phyloP scores from a whole-genome alignment of 1,140 invertebrate species.

The Bombus fervidus region DNA sequence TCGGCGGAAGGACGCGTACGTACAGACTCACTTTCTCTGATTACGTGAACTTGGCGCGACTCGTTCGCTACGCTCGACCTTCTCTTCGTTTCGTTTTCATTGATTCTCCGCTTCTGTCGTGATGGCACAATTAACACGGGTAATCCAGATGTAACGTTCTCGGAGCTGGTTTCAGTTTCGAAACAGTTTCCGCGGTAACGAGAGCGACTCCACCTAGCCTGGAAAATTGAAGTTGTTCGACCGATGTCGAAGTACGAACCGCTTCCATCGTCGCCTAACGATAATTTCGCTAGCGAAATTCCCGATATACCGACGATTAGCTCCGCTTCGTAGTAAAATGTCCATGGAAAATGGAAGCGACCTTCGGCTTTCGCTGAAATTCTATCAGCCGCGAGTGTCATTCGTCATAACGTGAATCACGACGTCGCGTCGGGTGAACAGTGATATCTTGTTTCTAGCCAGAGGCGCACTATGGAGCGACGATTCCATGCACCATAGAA shows the following conservation, averaged over 20 bases:
- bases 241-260: not conserved
- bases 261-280: not conserved
- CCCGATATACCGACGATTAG: not conserved
- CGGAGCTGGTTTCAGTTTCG: slow-evolving; percentile 49
- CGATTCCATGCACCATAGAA: slow-evolving; percentile 44
- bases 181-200: slow-evolving; percentile 50
- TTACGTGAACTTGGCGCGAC: slow-evolving; percentile 29
- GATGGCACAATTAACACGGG: slow-evolving; percentile 49
- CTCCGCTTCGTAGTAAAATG: no score
- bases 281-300: not conserved
- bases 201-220: slow-evolving; percentile 29
- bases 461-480: not conserved
- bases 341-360: not conserved
- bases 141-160: slow-evolving; percentile 49
- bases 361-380: slow-evolving; percentile 31
- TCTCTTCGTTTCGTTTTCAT: slow-evolving; percentile 20
- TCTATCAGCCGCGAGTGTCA: slow-evolving; percentile 18
- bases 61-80: slow-evolving; percentile 31
- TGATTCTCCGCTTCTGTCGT: slow-evolving; percentile 24
- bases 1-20: not conserved
- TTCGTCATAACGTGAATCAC: slow-evolving; percentile 45
- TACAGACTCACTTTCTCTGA: slow-evolving; percentile 25
- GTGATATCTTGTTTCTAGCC: slow-evolving; percentile 39
- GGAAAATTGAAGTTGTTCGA: slow-evolving; percentile 36
- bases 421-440: not conserved